phyloP scores from a whole-genome alignment of 2,113 vertebrate genomes.

The Epinephelus lanceolatus region DNA sequence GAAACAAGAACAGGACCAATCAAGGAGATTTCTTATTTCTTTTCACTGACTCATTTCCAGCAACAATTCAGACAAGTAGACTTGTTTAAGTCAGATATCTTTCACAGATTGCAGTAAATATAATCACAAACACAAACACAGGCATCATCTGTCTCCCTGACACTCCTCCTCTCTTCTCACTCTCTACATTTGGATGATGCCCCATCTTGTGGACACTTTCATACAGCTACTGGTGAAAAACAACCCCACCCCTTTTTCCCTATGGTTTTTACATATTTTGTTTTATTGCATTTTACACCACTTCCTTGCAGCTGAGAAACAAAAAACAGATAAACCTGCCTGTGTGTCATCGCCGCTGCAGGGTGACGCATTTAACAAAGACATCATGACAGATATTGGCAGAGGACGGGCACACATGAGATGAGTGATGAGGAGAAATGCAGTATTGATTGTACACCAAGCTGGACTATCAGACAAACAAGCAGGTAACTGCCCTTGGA shows the following conservation, averaged over 20 bases:
- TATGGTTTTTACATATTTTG: slow-evolving; percentile 3
- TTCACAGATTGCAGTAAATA: slow-evolving; percentile 4
- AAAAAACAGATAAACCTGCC: neutral
- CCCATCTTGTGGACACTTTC: slow-evolving; percentile 75
- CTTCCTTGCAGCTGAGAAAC: slow-evolving; percentile 7
- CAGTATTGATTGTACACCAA: neutral
- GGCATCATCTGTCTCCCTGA: neutral
- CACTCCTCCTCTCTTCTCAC: neutral
- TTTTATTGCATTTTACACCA: slow-evolving; percentile 10
- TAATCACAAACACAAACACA: slow-evolving; percentile 23
- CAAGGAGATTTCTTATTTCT: neutral
- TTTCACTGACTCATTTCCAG: neutral
- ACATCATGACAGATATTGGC: neutral
- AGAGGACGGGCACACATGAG: neutral
- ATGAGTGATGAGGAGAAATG: neutral
- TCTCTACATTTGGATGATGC: slow-evolving; percentile 53
- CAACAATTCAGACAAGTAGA: neutral
- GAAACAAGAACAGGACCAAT: slow-evolving; percentile 1
- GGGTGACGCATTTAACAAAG: neutral
- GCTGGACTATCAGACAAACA: neutral
- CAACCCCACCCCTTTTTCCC: neutral
- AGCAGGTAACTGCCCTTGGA: too few relatives aligned
- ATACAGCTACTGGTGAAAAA: slow-evolving; percentile 11
- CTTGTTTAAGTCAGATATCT: slow-evolving; percentile 2
- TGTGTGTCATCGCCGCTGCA: neutral